Evolutionary conservation across 2,113 vertebrate species (phyloP).

Genomic region (Silurus meridionalis): DNA sequence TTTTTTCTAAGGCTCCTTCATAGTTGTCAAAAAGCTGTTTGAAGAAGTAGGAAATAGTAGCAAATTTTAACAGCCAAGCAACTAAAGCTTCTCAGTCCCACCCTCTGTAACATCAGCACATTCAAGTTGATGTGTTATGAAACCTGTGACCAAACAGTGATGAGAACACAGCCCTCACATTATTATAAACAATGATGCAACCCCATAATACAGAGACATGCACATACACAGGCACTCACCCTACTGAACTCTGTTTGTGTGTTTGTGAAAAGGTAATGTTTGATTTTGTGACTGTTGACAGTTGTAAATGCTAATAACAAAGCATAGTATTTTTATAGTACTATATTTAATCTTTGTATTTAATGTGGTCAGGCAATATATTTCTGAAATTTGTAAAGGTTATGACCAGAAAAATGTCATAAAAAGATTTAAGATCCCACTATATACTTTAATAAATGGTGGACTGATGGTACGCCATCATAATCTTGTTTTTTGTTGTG

Average conservation of each 20-base stretch:
- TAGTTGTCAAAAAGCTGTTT: conserved; percentile 38
- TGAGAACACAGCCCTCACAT: not conserved
- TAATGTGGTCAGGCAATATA: not conserved
- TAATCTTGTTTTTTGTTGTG: not conserved
- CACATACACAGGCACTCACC: not conserved
- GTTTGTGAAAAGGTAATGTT: not conserved
- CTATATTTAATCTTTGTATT: not conserved
- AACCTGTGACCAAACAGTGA: not conserved
- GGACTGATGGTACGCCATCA: not conserved
- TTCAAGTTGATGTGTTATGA: not conserved
- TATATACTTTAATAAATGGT: not conserved
- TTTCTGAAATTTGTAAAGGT: not conserved
- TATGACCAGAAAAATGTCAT: not conserved
- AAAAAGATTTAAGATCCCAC: not conserved
- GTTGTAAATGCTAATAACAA: not conserved
- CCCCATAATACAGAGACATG: not conserved
- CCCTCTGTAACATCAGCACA: conserved; percentile 6
- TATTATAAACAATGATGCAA: conserved; percentile 17
- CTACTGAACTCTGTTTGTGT: not conserved
- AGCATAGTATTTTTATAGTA: not conserved
- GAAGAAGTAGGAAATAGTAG: conserved; percentile 19
- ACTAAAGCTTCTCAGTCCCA: conserved; percentile 6
- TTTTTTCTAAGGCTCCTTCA: conserved; percentile 37
- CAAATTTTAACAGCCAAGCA: conserved; percentile 22
- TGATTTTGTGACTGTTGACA: conserved; percentile 6